Base-by-base conservation (phyloP, 1,140 invertebrate genomes). In the Archivesica marissinica region DNA sequence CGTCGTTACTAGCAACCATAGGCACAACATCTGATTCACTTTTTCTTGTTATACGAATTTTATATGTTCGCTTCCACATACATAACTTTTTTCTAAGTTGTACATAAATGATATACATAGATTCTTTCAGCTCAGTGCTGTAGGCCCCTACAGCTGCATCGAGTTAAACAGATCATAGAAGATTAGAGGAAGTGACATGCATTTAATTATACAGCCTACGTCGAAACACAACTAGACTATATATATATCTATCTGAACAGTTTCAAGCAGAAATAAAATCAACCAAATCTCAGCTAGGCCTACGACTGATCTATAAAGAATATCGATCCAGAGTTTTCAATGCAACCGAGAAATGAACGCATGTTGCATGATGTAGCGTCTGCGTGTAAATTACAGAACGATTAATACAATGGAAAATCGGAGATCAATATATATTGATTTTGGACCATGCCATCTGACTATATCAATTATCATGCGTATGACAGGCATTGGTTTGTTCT, bases 381-480 rank as follows among this genome's bases (percentile, higher is more conserved):
- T 72, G 23, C 44, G 41, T 7, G 41, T 47, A 44, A 64, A 35
- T 64, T 35, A 64, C 28, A 64, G 59, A 30, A 64, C 59, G 44
- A 50, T 72, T 20, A 72, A 72, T 72, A 72, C 41, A 72, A 72
- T 72, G 68, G 68, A 2, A 72, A 47, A 72, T 72, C 9, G 68
- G 68, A 47, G 68, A 72, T 72, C 68, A 72, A 72, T 72, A 47
- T 72, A 23, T 72, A 72, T 72, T 72, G 68, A 72, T 72, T 72
- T 72, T 44, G 66, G 68, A 17, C 17, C 68, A 20, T n/a, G 23
- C 17, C 68, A 20, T n/a, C 9, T 41, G 68, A 72, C 68, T 41
- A 50, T n/a, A n/a, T 50, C 50, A 72, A 72, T 72, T 47, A 44
- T 72, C 13, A 47, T 15, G 41, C 68, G 41, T 6, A 33, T 30